Percentiles rank a stretch among this genome's conserved stretches.
phyloP scores from a whole-genome alignment of 2,888 invertebrate genomes.

The Chromoteleia sp. region DNA sequence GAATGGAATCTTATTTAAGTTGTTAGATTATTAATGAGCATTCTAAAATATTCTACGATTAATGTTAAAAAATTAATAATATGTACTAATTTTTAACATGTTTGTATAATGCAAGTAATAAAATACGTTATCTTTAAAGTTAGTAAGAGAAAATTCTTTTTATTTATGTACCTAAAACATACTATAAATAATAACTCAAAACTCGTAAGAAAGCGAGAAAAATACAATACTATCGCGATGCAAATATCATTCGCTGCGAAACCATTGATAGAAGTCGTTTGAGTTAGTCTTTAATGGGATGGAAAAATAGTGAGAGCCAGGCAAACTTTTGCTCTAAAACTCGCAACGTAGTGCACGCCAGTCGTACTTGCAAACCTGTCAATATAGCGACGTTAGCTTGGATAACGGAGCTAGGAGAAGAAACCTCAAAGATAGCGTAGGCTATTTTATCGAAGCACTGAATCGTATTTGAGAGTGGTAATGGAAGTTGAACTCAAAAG shows the following conservation, averaged over 20 bases:
- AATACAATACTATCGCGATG: conserved; percentile 41
- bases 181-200: neutral
- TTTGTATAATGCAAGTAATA: no score
- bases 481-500: conserved; percentile 56
- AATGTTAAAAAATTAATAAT: no score
- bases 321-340: conserved; percentile 76
- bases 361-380: conserved; percentile 44
- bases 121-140: no score
- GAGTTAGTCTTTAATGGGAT: conserved; percentile 81
- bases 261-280: conserved; percentile 81
- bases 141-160: no score
- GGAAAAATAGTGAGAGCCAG: conserved; percentile 80
- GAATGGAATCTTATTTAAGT: no score
- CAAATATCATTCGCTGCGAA: conserved; percentile 76
- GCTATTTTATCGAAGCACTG: conserved; percentile 57
- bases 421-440: conserved; percentile 48
- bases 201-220: conserved; percentile 29
- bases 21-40: no score
- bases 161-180: no score
- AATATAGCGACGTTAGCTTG: conserved; percentile 65
- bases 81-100: no score
- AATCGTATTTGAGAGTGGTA: conserved; percentile 59
- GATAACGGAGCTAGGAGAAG: conserved; percentile 50
- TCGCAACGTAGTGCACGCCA: conserved; percentile 53
- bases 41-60: no score